Evolutionary conservation across 2,113 vertebrate species (phyloP), one percentile per base, ranked within the genome.

Genomic region (Amphiprion percula): DNA sequence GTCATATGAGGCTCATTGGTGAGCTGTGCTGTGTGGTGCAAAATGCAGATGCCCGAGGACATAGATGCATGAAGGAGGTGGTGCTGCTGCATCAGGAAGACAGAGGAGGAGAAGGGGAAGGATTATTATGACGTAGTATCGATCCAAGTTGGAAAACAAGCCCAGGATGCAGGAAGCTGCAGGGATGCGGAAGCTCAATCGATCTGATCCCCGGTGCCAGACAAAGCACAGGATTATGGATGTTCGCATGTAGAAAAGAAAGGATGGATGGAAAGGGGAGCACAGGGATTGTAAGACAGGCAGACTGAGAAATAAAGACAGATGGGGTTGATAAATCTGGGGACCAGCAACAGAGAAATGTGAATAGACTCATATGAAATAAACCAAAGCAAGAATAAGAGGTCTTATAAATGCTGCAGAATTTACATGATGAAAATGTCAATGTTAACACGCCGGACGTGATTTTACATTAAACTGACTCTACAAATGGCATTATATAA

Each of bases 131-230:
- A 80, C 60, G 44, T 67, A 19, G 61, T 61, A 89, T 90, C 16
- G 82, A 91, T 90, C 64, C 53, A 47, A 54, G 73, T 68, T 59
- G 53, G 86, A 85, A 85, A 87, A 83, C 77, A 68, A 80, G 71
- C 50, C 60, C 37, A 11, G 68, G 50, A 70, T 67, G 74, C 78
- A 73, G 74, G 62, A 83, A 52, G 82, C 82, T 83, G 71, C 76
- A 41, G 67, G 54, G 64, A 28, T 23, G 62, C 15, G 52, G 80
- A 83, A 58, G 79, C 75, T 65, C 39, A 17, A 74, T 86, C 59
- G 60, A 87, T 84, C 49, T 5, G 4, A 53, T 54, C 60, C 44
- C 41, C 3, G 16, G 52, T 73, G 68, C 73, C 74, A 72, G 65
- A 79, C 72, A 83, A 79, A 79, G 68, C 41, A 4, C 28, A 16